These are phyloP conservation scores for Saturnia japonica DNA, from an alignment of 2,888 invertebrate species.

Conservation along the genomic window DNA sequence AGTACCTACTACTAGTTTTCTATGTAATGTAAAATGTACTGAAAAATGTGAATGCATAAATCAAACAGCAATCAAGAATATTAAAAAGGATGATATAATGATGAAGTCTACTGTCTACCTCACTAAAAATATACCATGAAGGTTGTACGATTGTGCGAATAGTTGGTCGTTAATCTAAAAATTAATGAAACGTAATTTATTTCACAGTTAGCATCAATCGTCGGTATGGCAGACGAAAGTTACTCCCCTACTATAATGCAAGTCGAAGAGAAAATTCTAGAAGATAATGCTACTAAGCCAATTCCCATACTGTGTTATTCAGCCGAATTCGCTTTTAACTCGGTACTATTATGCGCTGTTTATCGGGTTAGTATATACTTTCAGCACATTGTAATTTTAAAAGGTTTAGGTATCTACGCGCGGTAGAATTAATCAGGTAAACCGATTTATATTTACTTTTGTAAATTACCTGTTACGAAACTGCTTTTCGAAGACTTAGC, in stretches of 20 bases:
- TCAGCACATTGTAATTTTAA: neutral
- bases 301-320: conserved; percentile 54
- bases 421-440: neutral
- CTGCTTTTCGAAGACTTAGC: no score
- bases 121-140: no score
- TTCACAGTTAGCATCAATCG: conserved; percentile 49
- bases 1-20: no score
- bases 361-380: conserved; percentile 50
- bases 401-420: neutral
- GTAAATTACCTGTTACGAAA: no score
- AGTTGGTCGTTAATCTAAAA: no score
- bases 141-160: no score
- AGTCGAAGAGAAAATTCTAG: conserved; percentile 49
- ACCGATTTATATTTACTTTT: no score
- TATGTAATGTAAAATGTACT: no score
- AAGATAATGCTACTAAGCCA: conserved; percentile 48
- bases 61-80: no score
- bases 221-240: conserved; percentile 58
- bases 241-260: conserved; percentile 52
- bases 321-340: conserved; percentile 52
- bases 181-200: neutral
- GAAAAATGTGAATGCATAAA: no score
- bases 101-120: no score
- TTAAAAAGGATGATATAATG: no score
- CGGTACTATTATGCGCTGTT: conserved; percentile 55